These are phyloP conservation scores for Lepidonotus clava DNA, from an alignment of 2,888 invertebrate genomes.

Conservation along the genomic window DNA sequence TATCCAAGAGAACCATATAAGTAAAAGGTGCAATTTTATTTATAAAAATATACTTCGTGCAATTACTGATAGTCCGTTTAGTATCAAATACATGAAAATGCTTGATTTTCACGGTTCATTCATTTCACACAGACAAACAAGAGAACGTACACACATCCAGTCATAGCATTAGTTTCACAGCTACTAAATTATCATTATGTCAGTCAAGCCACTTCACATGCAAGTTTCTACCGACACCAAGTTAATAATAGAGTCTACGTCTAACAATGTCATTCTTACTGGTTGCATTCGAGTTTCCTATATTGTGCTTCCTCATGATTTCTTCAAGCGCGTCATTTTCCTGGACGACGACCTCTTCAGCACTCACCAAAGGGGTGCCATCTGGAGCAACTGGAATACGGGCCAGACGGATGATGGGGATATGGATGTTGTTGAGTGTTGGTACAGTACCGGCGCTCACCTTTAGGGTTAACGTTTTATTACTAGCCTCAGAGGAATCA, in stretches of 20 bases:
- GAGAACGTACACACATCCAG: no score
- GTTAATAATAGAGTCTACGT: neutral
- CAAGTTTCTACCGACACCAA: neutral
- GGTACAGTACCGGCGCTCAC: conserved; percentile 58
- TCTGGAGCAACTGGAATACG: conserved; percentile 54
- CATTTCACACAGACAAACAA: no score
- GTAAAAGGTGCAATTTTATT: no score
- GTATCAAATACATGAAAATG: no score
- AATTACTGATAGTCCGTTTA: no score
- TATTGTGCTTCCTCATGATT: conserved; percentile 34
- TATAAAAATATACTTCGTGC: no score
- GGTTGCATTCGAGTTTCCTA: neutral
- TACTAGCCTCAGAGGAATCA: neutral
- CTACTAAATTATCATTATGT: no score
- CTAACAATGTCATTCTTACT: no score
- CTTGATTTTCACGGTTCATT: no score
- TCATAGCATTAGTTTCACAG: no score
- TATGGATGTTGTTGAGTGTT: conserved; percentile 48
- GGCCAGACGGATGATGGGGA: conserved; percentile 57
- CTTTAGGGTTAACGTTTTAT: conserved; percentile 38
- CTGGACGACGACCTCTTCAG: conserved; percentile 57
- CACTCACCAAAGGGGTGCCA: conserved; percentile 55
- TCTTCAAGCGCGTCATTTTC: conserved; percentile 26
- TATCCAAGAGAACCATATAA: no score
- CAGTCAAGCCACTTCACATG: neutral